phyloP scores from a whole-genome alignment of 2,888 invertebrate species.

The Xanthia togata region DNA sequence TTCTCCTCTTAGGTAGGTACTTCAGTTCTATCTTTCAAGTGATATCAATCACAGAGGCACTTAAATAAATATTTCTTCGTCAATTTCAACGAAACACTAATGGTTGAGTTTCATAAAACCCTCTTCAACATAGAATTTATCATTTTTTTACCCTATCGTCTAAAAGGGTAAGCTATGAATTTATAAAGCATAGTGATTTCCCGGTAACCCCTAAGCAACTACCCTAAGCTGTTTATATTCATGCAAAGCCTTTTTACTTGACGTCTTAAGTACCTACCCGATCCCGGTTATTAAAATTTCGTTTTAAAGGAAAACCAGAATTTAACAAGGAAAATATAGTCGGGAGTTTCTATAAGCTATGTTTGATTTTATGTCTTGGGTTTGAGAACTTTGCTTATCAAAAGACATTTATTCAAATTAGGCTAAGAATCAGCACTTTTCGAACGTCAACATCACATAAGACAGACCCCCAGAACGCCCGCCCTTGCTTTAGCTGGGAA shows the following conservation, averaged over 20 bases:
- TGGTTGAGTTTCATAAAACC: slow-evolving; percentile 17
- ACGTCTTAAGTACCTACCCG: slow-evolving; percentile 14
- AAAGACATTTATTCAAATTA: too few relatives aligned
- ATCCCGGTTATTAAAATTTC: slow-evolving; percentile 42
- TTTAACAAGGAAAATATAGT: slow-evolving; percentile 12
- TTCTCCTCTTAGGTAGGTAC: background rate
- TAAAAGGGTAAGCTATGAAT: slow-evolving; percentile 60
- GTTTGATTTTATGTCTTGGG: background rate
- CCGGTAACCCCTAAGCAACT: slow-evolving; percentile 34
- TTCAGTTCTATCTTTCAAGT: background rate
- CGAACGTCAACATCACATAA: too few relatives aligned
- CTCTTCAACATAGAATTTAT: slow-evolving; percentile 20
- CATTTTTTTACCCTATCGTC: slow-evolving; percentile 28
- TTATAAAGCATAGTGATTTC: slow-evolving; percentile 52
- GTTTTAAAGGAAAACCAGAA: slow-evolving; percentile 33
- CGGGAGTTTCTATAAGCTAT: background rate
- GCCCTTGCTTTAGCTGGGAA: too few relatives aligned
- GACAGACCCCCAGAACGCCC: too few relatives aligned
- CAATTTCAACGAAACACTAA: slow-evolving; percentile 28
- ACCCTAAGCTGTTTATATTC: slow-evolving; percentile 61
- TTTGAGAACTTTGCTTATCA: background rate
- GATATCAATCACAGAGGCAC: slow-evolving; percentile 7
- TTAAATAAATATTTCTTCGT: slow-evolving; percentile 30
- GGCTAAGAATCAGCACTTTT: too few relatives aligned
- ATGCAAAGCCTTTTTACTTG: slow-evolving; percentile 63